Base-by-base conservation (phyloP, 1,140 invertebrate genomes). In the Atta cephalotes region DNA sequence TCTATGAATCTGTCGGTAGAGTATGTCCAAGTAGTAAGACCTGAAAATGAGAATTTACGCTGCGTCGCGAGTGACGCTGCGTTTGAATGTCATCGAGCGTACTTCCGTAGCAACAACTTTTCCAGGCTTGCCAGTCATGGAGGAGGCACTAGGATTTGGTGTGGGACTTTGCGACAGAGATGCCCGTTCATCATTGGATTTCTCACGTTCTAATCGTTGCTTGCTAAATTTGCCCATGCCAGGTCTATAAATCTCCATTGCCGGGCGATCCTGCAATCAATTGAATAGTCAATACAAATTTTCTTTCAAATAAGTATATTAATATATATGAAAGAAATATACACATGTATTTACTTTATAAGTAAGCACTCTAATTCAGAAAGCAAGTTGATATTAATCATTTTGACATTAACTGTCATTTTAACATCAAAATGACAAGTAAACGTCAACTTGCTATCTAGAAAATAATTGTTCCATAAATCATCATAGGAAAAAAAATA, bases 201-300 rank as follows among this genome's bases (percentile, higher is more conserved):
- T 96, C 89, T 97, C 96, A 88, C 96, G 96, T 81, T 96, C 96
- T 25, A 97, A 91, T 21, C 96, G 95, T 85, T 97, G 96, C 91
- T 97, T 97, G 88, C 96, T 97, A 90, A 97, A 97, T 92, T 96
- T 96, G 3, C 97, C 96, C 97, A 97, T 97, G 39, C 97, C 97
- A 6, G 97, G 97, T 78, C 97, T 96, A 93, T 97, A 97, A 85
- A 97, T 97, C 85, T 97, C 96, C 88, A 97, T 96, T 62, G 96
- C 96, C 12, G 97, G 97, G 66, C 97, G 96, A 93, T 97, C 97
- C 96, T 97, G 87, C 45, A 94, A 93, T 45, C 53, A 88, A 92
- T 45, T 21, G 31, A 16, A 62, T 62, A 60, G 45, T 21, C 53
- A 28, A 28, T 51, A 10, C 3, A 63, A 39, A 6, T 70, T 72